Conservation (phyloP, 1,140 invertebrate genomes). For the Bombus fervidus region DNA sequence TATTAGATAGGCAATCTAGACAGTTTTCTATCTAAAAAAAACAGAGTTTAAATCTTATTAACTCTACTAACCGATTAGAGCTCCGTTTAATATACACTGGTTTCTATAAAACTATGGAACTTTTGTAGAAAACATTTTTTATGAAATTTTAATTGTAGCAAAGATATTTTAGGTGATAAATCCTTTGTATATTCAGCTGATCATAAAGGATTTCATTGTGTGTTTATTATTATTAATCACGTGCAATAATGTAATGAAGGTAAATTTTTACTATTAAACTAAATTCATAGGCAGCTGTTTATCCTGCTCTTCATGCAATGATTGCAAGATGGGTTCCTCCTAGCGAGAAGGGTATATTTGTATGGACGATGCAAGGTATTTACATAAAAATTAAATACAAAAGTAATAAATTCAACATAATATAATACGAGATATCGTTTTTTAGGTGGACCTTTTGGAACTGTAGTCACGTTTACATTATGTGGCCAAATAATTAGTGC, state of each 20-base stretch:
- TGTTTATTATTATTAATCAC: not conserved
- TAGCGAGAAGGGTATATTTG: constrained; percentile 90
- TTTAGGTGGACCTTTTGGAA: constrained; percentile 89
- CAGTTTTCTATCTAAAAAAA: no score
- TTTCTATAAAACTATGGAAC: not conserved
- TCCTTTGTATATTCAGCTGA: not conserved
- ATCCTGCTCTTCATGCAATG: constrained; percentile 88
- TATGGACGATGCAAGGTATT: constrained; percentile 85
- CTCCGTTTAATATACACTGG: no score
- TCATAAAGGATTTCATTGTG: not conserved
- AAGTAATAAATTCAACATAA: not conserved
- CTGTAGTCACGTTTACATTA: constrained; percentile 88
- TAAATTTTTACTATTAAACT: not conserved
- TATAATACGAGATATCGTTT: constrained; percentile 25
- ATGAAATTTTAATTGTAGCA: not conserved
- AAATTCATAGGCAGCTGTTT: constrained; percentile 85
- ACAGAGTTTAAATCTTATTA: no score
- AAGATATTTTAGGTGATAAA: not conserved
- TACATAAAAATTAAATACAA: not conserved
- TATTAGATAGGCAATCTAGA: no score
- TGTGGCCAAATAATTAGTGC: constrained; percentile 86
- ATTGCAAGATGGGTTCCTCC: constrained; percentile 90
- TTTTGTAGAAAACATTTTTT: not conserved
- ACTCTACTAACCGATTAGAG: no score
- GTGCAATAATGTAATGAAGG: not conserved